Conservation (phyloP, 2,797 vertebrate genomes). For the Netta rufina region DNA sequence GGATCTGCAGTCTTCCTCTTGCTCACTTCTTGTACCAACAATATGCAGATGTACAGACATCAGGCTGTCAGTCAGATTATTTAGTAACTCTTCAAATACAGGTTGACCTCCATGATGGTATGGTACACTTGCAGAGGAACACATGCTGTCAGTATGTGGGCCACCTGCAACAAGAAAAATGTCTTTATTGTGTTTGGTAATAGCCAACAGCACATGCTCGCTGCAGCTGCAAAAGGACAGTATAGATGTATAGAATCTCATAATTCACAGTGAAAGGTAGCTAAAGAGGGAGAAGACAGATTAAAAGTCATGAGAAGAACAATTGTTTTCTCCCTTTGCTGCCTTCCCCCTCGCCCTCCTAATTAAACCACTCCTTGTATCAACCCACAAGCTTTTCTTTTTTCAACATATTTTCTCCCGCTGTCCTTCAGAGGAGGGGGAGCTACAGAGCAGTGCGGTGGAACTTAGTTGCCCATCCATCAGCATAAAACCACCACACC, state of each 20-base stretch:
- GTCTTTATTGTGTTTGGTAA: background rate
- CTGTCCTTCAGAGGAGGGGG: too few relatives aligned
- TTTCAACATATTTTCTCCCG: too few relatives aligned
- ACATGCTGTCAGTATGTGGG: background rate
- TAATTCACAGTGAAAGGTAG: background rate
- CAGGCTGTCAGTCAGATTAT: background rate
- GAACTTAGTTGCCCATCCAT: too few relatives aligned
- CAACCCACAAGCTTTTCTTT: too few relatives aligned
- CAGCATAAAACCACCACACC: background rate
- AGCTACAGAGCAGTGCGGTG: too few relatives aligned
- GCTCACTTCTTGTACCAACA: background rate
- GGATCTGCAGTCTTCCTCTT: background rate
- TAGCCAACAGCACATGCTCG: background rate
- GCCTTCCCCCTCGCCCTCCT: too few relatives aligned
- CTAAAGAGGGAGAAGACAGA: background rate
- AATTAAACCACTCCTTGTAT: too few relatives aligned
- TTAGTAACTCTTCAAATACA: background rate
- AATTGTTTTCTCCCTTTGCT: too few relatives aligned
- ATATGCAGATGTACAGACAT: background rate
- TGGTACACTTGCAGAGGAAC: background rate
- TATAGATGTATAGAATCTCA: background rate
- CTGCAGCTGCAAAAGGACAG: background rate
- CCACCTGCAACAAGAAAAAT: slow-evolving; percentile 39
- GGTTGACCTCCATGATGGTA: background rate
- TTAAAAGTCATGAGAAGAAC: background rate